Evolutionary conservation across 2,797 vertebrate species (phyloP), one percentile per base, ranked within the genome.

Genomic region (Gymnocypris eckloni): DNA sequence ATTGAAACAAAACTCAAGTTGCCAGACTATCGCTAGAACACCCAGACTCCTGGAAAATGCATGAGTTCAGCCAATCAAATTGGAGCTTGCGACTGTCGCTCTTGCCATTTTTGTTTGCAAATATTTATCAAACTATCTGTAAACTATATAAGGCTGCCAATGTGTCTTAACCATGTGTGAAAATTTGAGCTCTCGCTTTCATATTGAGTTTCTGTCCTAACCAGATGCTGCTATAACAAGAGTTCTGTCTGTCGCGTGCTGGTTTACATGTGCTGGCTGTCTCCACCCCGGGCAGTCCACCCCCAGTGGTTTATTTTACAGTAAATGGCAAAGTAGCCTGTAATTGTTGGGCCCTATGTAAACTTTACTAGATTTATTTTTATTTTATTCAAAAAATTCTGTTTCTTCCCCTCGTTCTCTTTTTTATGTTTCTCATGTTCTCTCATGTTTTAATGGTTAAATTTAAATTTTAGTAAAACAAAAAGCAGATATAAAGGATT

Each of bases 141-240:
- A 28, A 72, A 66, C 6, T 33, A 33, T 18, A 66, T 0, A 15
- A 8, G 16, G 39, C 16, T 45, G 52, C 12, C 75, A 59, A 43
- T 61, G 54, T 25, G 54, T 61, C 54, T 39, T 16, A 78, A 43
- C 54, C 37, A 43, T 25, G 16, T 25, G 37, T 16, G 76, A 39
- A 37, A 25, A 78, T 78, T 16, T 61, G 37, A 56, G 33, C 73
- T 75, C 6, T 33, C 50, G 37, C 3, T 37, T 37, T 12, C 13
- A 78, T 78, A 78, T 78, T 78, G 54, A 61, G 76, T 43, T 41
- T 41, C 54, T 61, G 76, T 78, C 37, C 13, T 56, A 61, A 25
- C 76, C 76, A 43, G 76, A 37, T 78, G 54, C 76, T 43, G n/a
- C 54, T 10, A 37, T 25, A 8, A 61, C 20, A 18, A 41, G 11